Conservation (phyloP, 1,140 invertebrate genomes). For the Trichomalopsis sarcophagae region DNA sequence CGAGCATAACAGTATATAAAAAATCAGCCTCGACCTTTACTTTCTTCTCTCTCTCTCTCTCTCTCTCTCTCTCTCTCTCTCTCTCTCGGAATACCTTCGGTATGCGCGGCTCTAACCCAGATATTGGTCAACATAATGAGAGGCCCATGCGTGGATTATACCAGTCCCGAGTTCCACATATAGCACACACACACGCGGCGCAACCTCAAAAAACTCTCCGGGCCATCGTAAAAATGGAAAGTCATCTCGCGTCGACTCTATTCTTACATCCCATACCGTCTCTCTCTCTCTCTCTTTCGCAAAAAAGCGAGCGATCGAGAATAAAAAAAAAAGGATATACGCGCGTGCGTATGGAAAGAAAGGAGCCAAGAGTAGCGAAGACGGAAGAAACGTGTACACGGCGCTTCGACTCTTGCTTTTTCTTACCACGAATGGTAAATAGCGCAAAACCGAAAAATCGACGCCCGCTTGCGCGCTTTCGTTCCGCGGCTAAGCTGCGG, state of each 20-base stretch:
- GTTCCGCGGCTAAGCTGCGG: constrained; percentile 25
- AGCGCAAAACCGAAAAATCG: constrained; percentile 57
- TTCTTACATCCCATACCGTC: not conserved
- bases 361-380: not conserved
- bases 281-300: too few species aligned
- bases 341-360: too few species aligned
- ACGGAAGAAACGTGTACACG: not conserved
- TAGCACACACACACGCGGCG: too few species aligned
- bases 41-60: not conserved
- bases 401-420: constrained; percentile 45
- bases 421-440: constrained; percentile 57
- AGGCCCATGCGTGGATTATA: not conserved
- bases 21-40: not conserved
- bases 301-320: too few species aligned
- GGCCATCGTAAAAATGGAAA: constrained; percentile 20
- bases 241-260: not conserved
- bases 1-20: not conserved
- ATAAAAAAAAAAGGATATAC: not conserved
- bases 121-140: not conserved
- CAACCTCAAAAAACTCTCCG: not conserved
- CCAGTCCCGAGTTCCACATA: not conserved
- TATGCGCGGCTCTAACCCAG: not conserved
- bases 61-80: not conserved
- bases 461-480: constrained; percentile 21
- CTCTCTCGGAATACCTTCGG: not conserved